Evolutionary conservation across 1,140 invertebrate species (phyloP).

Genomic region (Drosophila nasuta): DNA sequence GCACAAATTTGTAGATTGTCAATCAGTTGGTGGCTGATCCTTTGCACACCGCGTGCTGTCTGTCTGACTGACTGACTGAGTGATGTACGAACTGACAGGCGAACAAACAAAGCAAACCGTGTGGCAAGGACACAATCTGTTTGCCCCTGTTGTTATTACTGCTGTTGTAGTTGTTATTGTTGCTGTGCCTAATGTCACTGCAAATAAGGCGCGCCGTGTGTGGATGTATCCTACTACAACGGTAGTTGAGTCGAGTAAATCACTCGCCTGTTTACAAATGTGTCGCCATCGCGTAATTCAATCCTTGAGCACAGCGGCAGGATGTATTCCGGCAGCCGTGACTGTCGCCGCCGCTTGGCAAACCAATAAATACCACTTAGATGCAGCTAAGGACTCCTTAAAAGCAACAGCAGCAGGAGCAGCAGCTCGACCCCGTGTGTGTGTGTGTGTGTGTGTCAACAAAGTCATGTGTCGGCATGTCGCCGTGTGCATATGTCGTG

Average conservation of each 20-base stretch:
- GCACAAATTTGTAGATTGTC: conserved; percentile 80
- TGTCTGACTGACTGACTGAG: conserved; percentile 51
- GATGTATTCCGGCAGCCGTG: conserved; percentile 75
- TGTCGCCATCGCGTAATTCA: conserved; percentile 78
- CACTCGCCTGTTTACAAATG: conserved; percentile 77
- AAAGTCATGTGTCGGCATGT: conserved; percentile 76
- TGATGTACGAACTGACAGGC: conserved; percentile 45
- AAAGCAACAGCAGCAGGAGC: conserved; percentile 10
- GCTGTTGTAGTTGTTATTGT: conserved; percentile 52
- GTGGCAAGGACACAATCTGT: conserved; percentile 44
- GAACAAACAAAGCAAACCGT: conserved; percentile 62
- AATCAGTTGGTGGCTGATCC: conserved; percentile 60
- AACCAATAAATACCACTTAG: conserved; percentile 82
- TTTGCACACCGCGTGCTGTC: conserved; percentile 34
- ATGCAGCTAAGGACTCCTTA: conserved; percentile 50
- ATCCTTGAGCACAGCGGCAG: conserved; percentile 67
- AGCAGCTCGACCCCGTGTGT: conserved; percentile 6
- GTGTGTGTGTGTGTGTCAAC: conserved; percentile 64
- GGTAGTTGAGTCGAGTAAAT: conserved; percentile 66
- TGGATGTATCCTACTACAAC: conserved; percentile 43
- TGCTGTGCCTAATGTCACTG: conserved; percentile 65
- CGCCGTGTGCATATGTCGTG: conserved; percentile 68
- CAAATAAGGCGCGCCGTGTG: conserved; percentile 70
- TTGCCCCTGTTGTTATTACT: conserved; percentile 41
- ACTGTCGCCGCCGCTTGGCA: conserved; percentile 66